phyloP scores from a whole-genome alignment of 2,797 vertebrate genomes.

The Nasua narica region DNA sequence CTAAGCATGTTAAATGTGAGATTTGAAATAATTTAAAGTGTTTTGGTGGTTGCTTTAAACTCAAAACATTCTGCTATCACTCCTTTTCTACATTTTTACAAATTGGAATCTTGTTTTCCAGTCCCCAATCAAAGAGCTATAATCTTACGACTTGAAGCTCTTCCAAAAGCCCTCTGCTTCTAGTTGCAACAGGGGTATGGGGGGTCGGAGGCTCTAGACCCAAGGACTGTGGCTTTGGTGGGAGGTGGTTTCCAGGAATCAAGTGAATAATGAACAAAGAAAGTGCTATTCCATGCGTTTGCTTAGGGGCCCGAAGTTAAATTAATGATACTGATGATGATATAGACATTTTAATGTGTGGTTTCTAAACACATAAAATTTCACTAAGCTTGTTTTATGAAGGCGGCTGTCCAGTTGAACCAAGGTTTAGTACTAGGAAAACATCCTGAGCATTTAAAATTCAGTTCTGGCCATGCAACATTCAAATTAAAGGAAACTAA shows the following conservation, averaged over 20 bases:
- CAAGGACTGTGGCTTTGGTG: background rate
- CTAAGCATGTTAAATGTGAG: background rate
- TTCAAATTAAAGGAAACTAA: conserved; percentile 22
- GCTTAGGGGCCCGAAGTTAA: background rate
- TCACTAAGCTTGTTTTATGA: conserved; percentile 10
- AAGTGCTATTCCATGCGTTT: background rate
- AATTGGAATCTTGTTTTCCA: background rate
- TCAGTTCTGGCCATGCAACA: background rate
- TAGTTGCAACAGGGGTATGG: rapidly evolving
- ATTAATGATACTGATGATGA: background rate
- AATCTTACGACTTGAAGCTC: background rate
- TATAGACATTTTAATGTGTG: background rate
- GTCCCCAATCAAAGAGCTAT: background rate
- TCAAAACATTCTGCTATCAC: background rate
- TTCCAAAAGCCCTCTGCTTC: background rate
- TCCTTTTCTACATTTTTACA: background rate
- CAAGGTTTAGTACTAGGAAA: background rate
- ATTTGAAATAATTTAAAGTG: background rate
- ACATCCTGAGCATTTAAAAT: background rate
- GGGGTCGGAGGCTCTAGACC: background rate
- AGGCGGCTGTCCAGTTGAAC: background rate
- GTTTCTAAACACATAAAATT: background rate
- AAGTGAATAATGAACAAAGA: background rate
- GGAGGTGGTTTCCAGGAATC: background rate
- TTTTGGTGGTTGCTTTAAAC: background rate